Evolutionary conservation across 2,113 vertebrate genomes (phyloP), one percentile per base, ranked within the genome.

Genomic region (Tachysurus vachellii): DNA sequence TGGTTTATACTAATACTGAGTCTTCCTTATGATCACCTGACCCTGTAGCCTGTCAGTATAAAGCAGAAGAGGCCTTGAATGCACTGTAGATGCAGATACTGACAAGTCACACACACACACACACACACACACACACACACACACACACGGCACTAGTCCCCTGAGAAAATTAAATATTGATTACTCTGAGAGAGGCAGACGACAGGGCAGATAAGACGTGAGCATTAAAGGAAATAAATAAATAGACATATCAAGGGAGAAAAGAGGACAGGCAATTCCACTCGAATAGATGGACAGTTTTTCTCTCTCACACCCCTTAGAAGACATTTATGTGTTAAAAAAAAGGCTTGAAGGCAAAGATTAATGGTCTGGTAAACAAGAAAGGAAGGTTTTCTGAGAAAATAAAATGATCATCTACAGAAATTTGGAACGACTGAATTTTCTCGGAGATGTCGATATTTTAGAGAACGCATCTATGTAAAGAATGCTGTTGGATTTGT

Each of bases 151-250:
- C 82, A 53, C 82, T 86, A 62, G 76, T 90, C 93, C 94, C 57
- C 90, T 88, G 94, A 96, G 96, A 97, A 97, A 98, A 97, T 97
- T 96, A 97, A 97, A 96, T 96, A 97, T 96, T 96, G 96, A 97
- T 96, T 96, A 95, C 94, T 94, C 93, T 91, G 91, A 93, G 94
- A 93, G 92, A 95, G 19, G 90, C 93, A 96, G 96, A 96, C 94
- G 95, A 96, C 88, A 64, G 94, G 89, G 77, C 61, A 91, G 91
- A 95, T 84, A 89, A 93, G 92, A 89, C 70, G 53, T 56, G 82
- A 80, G 87, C 62, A 90, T 86, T 85, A 83, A 87, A 90, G 86
- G 90, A 93, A 91, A 92, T 90, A 94, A 94, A 94, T 93, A 95
- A 93, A 94, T 93, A 93, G 91, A 93, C 87, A 92, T 87, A 92